Evolutionary conservation across 2,888 invertebrate genomes (phyloP).

Genomic region (Cremastinae sp.): DNA sequence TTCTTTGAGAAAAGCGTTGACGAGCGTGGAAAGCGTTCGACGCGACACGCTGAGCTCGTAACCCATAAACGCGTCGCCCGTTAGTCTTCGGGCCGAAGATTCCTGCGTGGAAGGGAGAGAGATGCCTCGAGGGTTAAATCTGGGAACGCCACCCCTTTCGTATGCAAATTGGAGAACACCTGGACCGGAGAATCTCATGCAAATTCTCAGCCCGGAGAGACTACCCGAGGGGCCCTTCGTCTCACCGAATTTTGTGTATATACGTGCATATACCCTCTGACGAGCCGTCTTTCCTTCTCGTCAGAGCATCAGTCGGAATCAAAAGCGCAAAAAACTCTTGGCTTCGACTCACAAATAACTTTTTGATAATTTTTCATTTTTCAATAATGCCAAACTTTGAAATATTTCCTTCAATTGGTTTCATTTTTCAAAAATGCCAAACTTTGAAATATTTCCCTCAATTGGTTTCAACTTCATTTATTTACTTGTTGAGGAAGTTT

Average conservation of each 20-base stretch:
- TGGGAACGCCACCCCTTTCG: conserved; percentile 76
- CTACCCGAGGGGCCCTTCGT: conserved; percentile 51
- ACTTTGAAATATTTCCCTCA: no score
- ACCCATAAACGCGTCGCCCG: conserved; percentile 73
- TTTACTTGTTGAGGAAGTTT: neutral
- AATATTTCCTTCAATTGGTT: no score
- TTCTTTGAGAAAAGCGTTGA: conserved; percentile 59
- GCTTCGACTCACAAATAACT: no score
- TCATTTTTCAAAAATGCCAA: no score
- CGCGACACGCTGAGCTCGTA: conserved; percentile 76
- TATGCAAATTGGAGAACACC: conserved; percentile 79
- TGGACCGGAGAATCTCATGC: conserved; percentile 79
- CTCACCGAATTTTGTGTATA: conserved; percentile 19
- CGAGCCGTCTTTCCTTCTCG: conserved; percentile 38
- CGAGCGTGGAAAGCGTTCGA: conserved; percentile 67
- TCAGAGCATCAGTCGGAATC: conserved; percentile 6
- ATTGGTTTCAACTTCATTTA: no score
- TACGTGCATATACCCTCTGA: conserved; percentile 9
- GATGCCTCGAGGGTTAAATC: conserved; percentile 61
- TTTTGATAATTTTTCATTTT: no score
- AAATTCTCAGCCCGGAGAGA: conserved; percentile 69
- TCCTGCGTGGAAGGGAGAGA: conserved; percentile 46
- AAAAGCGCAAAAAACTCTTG: neutral
- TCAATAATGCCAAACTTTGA: no score
- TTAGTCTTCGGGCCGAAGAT: conserved; percentile 46